A percentile compares a stretch with the other conserved stretches of the same genome.
Conservation (phyloP, 2,113 vertebrate genomes). For the Oncorhynchus gorbuscha region DNA sequence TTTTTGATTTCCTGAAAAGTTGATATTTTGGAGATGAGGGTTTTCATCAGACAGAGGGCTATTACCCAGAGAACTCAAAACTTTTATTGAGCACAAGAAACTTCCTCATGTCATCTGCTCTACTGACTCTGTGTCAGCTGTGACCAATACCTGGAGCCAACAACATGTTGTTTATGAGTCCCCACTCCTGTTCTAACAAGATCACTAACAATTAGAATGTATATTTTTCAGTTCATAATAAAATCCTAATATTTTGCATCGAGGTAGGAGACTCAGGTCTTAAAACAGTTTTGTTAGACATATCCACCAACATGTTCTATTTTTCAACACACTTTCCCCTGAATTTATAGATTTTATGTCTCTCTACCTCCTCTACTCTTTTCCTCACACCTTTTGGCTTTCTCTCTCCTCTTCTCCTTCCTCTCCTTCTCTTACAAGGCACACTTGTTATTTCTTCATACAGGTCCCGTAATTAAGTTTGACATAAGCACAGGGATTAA, state of each 20-base stretch:
- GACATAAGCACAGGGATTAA: conserved; percentile 99
- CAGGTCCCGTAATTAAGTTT: conserved; percentile 99
- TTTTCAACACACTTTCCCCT: not conserved
- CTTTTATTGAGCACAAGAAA: not conserved
- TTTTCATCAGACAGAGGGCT: no score
- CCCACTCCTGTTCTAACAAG: not conserved
- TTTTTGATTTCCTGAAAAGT: no score
- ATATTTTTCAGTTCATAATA: no score
- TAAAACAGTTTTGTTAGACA: not conserved
- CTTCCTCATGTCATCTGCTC: not conserved
- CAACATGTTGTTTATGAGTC: not conserved
- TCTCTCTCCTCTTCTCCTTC: conserved; percentile 56
- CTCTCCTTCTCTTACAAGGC: conserved; percentile 74
- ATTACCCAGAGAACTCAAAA: not conserved
- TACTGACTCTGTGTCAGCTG: not conserved
- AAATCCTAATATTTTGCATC: not conserved
- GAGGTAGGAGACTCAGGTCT: not conserved
- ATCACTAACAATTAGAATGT: not conserved
- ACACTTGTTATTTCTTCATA: conserved; percentile 84
- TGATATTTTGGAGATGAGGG: no score
- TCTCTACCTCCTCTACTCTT: conserved; percentile 25
- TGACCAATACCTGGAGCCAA: not conserved
- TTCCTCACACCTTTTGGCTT: conserved; percentile 56
- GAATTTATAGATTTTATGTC: conserved; percentile 53
- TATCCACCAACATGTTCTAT: not conserved